Percentiles rank a stretch among this genome's conserved stretches.
These are phyloP conservation scores for Nestor notabilis DNA, from an alignment of 2,113 vertebrate genomes.

Conservation along the genomic window DNA sequence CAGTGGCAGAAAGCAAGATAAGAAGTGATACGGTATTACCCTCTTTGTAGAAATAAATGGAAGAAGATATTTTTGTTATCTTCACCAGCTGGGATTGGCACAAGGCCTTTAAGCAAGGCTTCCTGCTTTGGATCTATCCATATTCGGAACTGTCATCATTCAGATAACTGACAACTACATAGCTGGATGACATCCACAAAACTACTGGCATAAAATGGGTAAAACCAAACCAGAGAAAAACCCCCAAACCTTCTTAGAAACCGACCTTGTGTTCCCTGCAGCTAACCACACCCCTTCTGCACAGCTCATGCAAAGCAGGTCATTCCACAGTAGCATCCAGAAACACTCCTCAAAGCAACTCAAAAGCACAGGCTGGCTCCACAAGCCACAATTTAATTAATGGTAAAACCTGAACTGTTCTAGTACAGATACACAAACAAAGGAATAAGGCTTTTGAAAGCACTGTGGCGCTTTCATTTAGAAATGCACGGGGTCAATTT, in stretches of 20 bases:
- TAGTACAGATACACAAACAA: not conserved
- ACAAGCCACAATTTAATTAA: not conserved
- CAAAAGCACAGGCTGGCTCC: not conserved
- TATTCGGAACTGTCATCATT: not conserved
- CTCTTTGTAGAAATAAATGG: not conserved
- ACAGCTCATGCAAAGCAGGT: not conserved
- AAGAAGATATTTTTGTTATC: not conserved
- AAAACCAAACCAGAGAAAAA: not conserved
- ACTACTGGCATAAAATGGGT: not conserved
- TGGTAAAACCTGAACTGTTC: not conserved
- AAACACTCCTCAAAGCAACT: not conserved
- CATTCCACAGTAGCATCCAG: not conserved
- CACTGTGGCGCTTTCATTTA: not conserved
- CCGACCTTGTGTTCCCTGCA: not conserved
- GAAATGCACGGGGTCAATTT: not conserved
- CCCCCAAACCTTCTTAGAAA: not conserved
- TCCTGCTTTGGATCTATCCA: not conserved
- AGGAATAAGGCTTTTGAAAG: not conserved
- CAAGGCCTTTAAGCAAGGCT: not conserved
- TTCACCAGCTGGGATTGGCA: not conserved
- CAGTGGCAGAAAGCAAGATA: slow-evolving; percentile 7
- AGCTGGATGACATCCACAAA: not conserved
- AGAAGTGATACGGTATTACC: not conserved
- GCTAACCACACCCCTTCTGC: not conserved
- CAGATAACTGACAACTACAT: not conserved